These are phyloP conservation scores for Eulemur albifrons DNA, from an alignment of 2,797 vertebrate species.

Conservation along the genomic window DNA sequence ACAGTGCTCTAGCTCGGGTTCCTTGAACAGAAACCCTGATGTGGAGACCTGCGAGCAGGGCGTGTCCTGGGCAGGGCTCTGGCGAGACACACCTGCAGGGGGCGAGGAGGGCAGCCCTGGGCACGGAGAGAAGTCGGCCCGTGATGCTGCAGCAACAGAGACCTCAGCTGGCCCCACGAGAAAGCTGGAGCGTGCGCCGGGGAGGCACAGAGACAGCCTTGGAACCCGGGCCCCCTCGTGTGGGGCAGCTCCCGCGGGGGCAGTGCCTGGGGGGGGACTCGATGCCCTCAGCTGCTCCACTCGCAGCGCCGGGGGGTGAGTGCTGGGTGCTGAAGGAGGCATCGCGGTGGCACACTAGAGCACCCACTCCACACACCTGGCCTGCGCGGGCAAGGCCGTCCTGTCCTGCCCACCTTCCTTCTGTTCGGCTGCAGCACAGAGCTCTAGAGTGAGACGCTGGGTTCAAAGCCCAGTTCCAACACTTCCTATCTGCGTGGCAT, in stretches of 20 bases:
- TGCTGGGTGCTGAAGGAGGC: neutral
- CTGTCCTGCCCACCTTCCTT: accelerated
- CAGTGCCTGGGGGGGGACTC: too few species aligned
- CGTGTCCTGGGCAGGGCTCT: neutral
- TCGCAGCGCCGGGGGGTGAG: too few species aligned
- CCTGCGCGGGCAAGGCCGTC: neutral
- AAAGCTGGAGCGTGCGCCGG: neutral
- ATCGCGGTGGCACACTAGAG: accelerated
- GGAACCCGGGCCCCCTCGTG: neutral
- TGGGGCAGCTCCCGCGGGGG: neutral
- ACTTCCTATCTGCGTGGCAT: neutral
- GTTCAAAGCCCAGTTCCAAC: neutral
- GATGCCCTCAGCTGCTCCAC: neutral
- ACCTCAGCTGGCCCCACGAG: neutral
- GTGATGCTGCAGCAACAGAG: neutral
- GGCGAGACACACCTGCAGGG: neutral
- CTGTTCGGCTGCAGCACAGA: accelerated
- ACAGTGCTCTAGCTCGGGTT: accelerated
- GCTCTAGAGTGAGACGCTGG: neutral
- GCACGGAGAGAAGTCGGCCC: neutral
- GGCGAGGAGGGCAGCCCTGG: neutral
- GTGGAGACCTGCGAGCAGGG: accelerated
- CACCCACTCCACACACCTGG: accelerated
- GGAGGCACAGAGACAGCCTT: neutral
- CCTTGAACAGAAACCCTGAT: accelerated